These are phyloP conservation scores for Spilarctia lutea DNA, from an alignment of 2,888 invertebrate species.

Conservation along the genomic window DNA sequence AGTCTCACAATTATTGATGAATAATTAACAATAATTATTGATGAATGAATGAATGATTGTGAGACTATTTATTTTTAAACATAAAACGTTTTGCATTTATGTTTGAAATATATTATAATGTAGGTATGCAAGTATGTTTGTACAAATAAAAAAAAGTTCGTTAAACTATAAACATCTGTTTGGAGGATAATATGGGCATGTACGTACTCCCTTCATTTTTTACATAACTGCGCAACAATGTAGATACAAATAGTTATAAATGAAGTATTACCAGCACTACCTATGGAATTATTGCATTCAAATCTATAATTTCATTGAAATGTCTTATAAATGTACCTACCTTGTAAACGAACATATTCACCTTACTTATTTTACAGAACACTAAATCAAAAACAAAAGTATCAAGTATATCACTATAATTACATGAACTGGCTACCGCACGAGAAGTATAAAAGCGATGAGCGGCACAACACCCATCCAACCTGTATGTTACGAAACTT, in stretches of 20 bases:
- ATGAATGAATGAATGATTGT: too few relatives aligned
- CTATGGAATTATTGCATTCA: too few relatives aligned
- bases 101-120: too few relatives aligned
- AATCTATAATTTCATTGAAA: too few relatives aligned
- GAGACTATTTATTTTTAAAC: not conserved
- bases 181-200: too few relatives aligned
- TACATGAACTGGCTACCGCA: slow-evolving; percentile 12
- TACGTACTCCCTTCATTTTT: not conserved
- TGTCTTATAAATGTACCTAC: too few relatives aligned
- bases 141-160: too few relatives aligned
- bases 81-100: not conserved
- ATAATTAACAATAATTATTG: too few relatives aligned
- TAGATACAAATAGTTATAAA: not conserved
- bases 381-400: not conserved
- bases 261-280: not conserved
- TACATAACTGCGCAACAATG: not conserved
- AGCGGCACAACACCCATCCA: slow-evolving; percentile 39
- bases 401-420: not conserved
- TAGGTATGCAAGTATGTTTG: too few relatives aligned
- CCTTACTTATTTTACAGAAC: not conserved
- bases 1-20: too few relatives aligned
- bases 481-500: slow-evolving; percentile 53
- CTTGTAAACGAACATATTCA: not conserved
- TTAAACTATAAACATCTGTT: too few relatives aligned
- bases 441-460: slow-evolving; percentile 33